Evolutionary conservation across 2,113 vertebrate genomes (phyloP).

Genomic region (Apistogramma diplotaenia): DNA sequence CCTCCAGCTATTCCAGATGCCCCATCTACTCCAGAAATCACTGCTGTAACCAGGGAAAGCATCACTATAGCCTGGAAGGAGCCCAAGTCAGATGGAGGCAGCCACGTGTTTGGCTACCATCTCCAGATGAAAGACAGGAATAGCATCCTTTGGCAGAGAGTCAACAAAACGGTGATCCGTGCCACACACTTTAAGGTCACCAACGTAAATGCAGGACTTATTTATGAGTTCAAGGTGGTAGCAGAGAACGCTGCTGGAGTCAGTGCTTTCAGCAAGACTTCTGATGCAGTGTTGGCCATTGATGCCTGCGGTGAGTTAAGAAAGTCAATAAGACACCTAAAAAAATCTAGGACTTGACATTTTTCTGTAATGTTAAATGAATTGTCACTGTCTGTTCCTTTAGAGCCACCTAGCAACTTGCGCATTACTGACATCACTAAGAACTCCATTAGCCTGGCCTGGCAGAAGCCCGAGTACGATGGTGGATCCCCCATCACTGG

Average conservation of each 20-base stretch:
- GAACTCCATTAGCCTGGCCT: constrained; percentile 85
- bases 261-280: constrained; percentile 88
- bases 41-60: constrained; percentile 86
- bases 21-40: constrained; percentile 90
- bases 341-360: not conserved
- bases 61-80: constrained; percentile 92
- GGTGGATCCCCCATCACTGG: constrained; percentile 94
- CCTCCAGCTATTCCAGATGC: constrained; percentile 85
- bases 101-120: constrained; percentile 89
- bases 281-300: constrained; percentile 94
- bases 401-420: constrained; percentile 90
- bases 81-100: constrained; percentile 92
- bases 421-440: constrained; percentile 94
- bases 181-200: constrained; percentile 93
- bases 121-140: constrained; percentile 98
- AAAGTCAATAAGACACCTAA: not conserved
- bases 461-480: constrained; percentile 92
- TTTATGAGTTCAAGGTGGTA: constrained; percentile 97
- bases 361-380: not conserved
- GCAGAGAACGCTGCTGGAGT: constrained; percentile 95
- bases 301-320: constrained; percentile 94
- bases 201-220: constrained; percentile 87
- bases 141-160: constrained; percentile 95
- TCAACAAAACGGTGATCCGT: constrained; percentile 91
- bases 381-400: constrained; percentile 37